Percentiles rank a stretch among this genome's conserved stretches.
Conservation (phyloP, 2,797 vertebrate genomes). For the Acrocephalus scirpaceus region DNA sequence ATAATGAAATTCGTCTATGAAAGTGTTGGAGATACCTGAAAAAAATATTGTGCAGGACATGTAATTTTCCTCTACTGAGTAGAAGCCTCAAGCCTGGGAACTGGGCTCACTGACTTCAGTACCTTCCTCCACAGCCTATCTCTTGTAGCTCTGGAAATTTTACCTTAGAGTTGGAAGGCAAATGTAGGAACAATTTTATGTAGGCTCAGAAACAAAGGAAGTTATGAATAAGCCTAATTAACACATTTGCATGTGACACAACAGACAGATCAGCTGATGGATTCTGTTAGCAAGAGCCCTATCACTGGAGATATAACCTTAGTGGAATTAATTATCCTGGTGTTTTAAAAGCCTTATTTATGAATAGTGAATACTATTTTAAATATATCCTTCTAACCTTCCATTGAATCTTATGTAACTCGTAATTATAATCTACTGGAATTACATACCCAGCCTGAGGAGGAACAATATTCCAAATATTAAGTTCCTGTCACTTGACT, state of each 20-base stretch:
- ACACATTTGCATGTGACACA: not conserved
- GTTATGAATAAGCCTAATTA: conserved; percentile 18
- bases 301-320: not conserved
- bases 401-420: not conserved
- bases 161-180: not conserved
- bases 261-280: conserved; percentile 21
- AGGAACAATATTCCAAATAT: conserved; percentile 1
- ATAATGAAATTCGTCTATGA: not conserved
- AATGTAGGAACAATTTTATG: not conserved
- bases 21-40: not conserved
- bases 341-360: conserved; percentile 3
- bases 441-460: not conserved
- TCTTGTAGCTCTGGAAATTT: not conserved
- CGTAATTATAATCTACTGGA: conserved; percentile 32
- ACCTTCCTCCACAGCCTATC: not conserved
- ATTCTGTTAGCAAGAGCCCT: not conserved
- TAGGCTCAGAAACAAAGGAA: conserved; percentile 18
- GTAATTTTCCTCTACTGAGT: not conserved
- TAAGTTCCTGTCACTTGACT: not conserved
- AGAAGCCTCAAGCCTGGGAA: not conserved
- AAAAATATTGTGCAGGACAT: not conserved
- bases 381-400: conserved; percentile 1
- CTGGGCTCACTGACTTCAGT: not conserved
- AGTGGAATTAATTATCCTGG: not conserved
- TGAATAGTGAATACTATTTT: conserved; percentile 24